These are phyloP conservation scores for Torymus aiolomorphi DNA, from an alignment of 2,888 invertebrate species.

Conservation along the genomic window DNA sequence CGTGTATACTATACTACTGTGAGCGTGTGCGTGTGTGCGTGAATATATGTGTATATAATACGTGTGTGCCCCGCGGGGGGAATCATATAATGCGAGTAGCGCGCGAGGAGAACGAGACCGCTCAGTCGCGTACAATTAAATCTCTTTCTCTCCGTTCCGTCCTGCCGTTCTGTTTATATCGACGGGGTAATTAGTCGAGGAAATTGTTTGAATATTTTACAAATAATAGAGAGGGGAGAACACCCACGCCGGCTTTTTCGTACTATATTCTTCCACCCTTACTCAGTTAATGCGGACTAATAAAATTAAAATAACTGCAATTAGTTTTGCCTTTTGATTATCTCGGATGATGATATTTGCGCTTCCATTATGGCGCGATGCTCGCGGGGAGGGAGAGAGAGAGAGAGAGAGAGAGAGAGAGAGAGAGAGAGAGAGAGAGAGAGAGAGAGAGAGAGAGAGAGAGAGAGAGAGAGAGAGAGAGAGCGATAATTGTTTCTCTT, in stretches of 20 bases:
- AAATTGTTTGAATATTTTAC: conserved; percentile 38
- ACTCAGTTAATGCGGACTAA: conserved; percentile 2
- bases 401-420: background rate
- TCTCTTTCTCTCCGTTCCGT: background rate
- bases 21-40: too few species aligned
- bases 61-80: background rate
- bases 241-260: background rate
- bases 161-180: background rate
- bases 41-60: background rate
- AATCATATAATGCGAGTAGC: background rate
- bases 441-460: background rate
- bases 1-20: too few species aligned
- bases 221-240: background rate
- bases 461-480: background rate
- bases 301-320: conserved; percentile 38
- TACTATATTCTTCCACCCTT: conserved; percentile 9
- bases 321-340: conserved; percentile 38
- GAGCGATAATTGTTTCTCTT: conserved; percentile 33
- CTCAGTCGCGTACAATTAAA: conserved; percentile 19
- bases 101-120: conserved; percentile 1
- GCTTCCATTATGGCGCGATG: background rate
- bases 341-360: conserved; percentile 31
- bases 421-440: background rate
- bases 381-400: background rate
- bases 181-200: conserved; percentile 44